phyloP scores from a whole-genome alignment of 2,888 invertebrate species.

The Heliconius ismenius region DNA sequence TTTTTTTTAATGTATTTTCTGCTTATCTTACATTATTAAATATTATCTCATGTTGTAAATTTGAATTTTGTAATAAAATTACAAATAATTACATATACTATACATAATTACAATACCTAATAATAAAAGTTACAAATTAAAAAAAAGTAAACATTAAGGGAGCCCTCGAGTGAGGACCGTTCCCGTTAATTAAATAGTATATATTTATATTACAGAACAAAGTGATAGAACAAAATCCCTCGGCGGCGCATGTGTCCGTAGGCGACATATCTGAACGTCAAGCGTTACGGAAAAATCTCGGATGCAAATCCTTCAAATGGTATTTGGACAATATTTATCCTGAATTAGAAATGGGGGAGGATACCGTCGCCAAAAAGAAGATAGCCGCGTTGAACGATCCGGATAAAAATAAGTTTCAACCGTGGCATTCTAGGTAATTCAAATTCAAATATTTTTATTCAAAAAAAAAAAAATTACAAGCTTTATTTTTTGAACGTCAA shows the following conservation, averaged over 20 bases:
- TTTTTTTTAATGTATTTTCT: not conserved
- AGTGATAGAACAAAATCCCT: constrained; percentile 86
- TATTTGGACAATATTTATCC: constrained; percentile 93
- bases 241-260: constrained; percentile 82
- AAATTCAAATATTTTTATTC: too few species aligned
- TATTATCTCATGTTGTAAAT: too few species aligned
- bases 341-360: constrained; percentile 86
- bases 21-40: too few species aligned
- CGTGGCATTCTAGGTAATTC: constrained; percentile 88
- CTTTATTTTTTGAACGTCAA: too few species aligned
- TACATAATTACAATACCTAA: too few species aligned
- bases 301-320: constrained; percentile 93
- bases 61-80: too few species aligned
- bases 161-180: not conserved
- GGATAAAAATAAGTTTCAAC: constrained; percentile 86
- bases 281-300: constrained; percentile 85
- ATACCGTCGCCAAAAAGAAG: constrained; percentile 79
- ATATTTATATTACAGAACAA: constrained; percentile 83
- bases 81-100: too few species aligned
- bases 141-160: too few species aligned
- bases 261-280: constrained; percentile 91
- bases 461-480: too few species aligned
- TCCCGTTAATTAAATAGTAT: not conserved
- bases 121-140: too few species aligned
- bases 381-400: constrained; percentile 82